Conservation (phyloP, 2,113 vertebrate species). For the Danionella cerebrum region DNA sequence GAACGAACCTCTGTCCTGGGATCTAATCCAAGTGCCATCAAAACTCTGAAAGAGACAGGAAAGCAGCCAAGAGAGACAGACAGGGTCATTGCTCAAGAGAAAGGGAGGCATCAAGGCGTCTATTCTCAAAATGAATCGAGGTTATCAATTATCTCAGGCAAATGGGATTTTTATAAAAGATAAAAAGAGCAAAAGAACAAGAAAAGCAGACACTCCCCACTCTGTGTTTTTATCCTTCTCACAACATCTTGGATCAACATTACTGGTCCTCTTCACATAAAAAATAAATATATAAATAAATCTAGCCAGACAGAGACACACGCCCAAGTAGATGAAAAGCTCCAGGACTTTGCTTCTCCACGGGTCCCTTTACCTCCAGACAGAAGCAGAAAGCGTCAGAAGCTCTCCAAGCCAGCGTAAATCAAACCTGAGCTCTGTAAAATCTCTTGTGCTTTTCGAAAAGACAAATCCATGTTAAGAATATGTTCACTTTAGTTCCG, state of each 20-base stretch:
- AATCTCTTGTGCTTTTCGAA: not conserved
- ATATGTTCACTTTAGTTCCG: not conserved
- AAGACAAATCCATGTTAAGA: not conserved
- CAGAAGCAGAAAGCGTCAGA: not conserved
- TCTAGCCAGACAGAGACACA: not conserved
- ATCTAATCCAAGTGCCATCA: not conserved
- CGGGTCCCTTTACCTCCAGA: not conserved
- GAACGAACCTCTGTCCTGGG: not conserved
- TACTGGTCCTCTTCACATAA: not conserved
- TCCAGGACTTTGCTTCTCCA: not conserved
- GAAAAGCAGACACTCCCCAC: constrained; percentile 16
- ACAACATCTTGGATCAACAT: constrained; percentile 4
- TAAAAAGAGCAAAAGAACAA: not conserved
- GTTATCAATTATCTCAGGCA: too few relatives aligned
- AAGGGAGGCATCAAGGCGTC: constrained; percentile 1
- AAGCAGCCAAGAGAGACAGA: not conserved
- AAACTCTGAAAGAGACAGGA: not conserved
- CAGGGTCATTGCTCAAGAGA: not conserved
- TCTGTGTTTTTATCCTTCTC: constrained; percentile 33
- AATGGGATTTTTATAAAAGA: too few relatives aligned
- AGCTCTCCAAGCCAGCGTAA: not conserved
- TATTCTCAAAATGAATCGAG: too few relatives aligned
- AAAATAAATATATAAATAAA: too few relatives aligned
- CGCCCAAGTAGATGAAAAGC: not conserved
- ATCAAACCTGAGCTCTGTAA: not conserved